Evolutionary conservation across 2,888 invertebrate genomes (phyloP).

Genomic region (Xestia c-nigrum): DNA sequence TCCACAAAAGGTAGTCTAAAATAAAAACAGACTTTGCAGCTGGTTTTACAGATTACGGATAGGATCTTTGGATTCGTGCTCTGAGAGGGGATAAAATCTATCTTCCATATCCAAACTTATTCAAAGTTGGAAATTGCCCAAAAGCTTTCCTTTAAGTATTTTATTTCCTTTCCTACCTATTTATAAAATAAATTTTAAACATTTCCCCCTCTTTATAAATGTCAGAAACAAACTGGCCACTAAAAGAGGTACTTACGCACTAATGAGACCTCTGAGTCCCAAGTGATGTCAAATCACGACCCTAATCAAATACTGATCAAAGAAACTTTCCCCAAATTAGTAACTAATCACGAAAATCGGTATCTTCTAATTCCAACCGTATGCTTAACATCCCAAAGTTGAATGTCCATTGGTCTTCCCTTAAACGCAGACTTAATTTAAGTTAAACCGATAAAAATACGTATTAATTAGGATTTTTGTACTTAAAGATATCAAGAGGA

Average conservation of each 20-base stretch:
- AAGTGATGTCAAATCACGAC: slow-evolving; percentile 25
- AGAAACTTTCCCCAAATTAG: slow-evolving; percentile 51
- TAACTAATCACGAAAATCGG: slow-evolving; percentile 34
- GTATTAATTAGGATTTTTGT: slow-evolving; percentile 22
- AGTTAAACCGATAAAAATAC: slow-evolving; percentile 32
- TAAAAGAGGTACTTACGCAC: not conserved
- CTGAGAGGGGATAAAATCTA: not conserved
- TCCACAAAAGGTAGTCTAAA: not conserved
- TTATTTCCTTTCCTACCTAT: not conserved
- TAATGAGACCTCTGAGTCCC: slow-evolving; percentile 21
- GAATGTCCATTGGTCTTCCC: slow-evolving; percentile 1
- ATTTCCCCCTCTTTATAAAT: not conserved
- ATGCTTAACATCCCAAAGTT: not conserved
- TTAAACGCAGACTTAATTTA: slow-evolving; percentile 24
- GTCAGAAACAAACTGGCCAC: slow-evolving; percentile 21
- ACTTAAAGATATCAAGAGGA: not conserved
- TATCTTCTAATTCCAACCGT: not conserved
- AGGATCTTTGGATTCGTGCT: not conserved
- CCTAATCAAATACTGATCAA: slow-evolving; percentile 60
- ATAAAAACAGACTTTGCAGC: not conserved
- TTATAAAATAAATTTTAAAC: not conserved
- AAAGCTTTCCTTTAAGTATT: not conserved
- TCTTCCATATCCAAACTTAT: not conserved
- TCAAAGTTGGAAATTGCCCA: not conserved
- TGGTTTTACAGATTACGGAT: not conserved